Base-by-base conservation (phyloP, 2,888 invertebrate genomes). In the Strigamia crassipes region DNA sequence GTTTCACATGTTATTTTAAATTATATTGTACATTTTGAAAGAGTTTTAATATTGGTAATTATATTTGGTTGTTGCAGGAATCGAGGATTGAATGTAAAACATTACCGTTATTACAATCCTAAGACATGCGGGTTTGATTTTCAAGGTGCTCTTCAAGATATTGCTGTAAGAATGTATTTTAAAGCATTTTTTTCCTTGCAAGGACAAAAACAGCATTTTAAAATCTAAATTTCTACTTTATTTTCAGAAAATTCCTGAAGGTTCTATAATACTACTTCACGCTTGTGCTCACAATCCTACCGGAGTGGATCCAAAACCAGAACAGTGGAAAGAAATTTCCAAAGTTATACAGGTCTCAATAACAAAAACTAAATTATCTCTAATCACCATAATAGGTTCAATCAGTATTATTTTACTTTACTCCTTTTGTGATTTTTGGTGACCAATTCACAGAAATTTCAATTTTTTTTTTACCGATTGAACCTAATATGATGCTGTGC, bases 251-350 rank as follows among this genome's bases (percentile, higher is more conserved):
- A 96, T 97, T 78, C 98, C 98, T 0, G 93, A 94, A 86, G 93
- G 92, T 80, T 94, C 97, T 0, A 92, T 97, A 12, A 93, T 99
- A 85, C 89, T 99, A 82, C 89, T 99, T 56, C 99, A 99, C 88
- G 98, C 98, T 0, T 99, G 98, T 89, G 98, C 99, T 9, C 99
- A 99, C 89, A 99, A 99, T 90, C 99, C 99, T 15, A 99, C 99
- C 34, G 97, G 97, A 18, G 96, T 97, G 3, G 97, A 97, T 89
- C 96, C 96, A 1, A 92, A 89, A 83, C 91, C 91, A 8, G 93
- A 94, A 82, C 96, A 97, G 87, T 99, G 99, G 99, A 90, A 91
- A 82, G 93, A 96, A 88, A 90, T 99, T 1, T 96, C 96, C 0
- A 87, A 91, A 85, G 89, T 96, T 6, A 91, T 97, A 83, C 96